Percentiles rank a stretch among this genome's conserved stretches.
Conservation (phyloP, 2,888 invertebrate species). For the Clostera curtula region DNA sequence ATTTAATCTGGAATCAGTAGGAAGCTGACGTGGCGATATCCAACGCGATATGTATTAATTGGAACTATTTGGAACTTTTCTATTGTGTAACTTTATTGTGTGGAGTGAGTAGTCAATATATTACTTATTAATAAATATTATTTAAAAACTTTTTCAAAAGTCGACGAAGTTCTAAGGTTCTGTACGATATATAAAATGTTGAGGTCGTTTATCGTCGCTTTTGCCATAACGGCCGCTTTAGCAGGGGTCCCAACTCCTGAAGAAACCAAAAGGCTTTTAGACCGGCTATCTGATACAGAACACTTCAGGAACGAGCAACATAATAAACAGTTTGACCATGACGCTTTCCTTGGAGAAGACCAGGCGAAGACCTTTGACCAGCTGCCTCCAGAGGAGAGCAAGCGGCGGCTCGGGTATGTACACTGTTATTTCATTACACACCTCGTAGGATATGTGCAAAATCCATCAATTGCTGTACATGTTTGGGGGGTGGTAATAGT, state of each 20-base stretch:
- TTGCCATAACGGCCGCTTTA: slow-evolving; percentile 55
- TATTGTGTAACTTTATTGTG: too few species aligned
- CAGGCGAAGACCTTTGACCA: slow-evolving; percentile 95
- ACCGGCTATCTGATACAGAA: slow-evolving; percentile 83
- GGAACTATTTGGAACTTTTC: too few species aligned
- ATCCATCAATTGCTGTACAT: too few species aligned
- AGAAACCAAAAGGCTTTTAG: slow-evolving; percentile 78
- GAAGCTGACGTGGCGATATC: too few species aligned
- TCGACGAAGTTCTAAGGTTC: too few species aligned
- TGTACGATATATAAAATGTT: slow-evolving; percentile 47
- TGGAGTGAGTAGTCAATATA: too few species aligned
- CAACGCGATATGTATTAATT: too few species aligned
- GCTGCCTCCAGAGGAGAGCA: slow-evolving; percentile 95
- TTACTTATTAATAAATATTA: too few species aligned
- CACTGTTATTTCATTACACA: slow-evolving; percentile 4
- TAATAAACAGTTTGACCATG: slow-evolving; percentile 95
- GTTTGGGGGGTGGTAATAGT: too few species aligned
- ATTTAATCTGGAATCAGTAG: too few species aligned
- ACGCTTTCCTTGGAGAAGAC: slow-evolving; percentile 96
- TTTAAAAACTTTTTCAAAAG: too few species aligned
- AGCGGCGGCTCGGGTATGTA: slow-evolving; percentile 84
- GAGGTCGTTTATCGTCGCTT: slow-evolving; percentile 45
- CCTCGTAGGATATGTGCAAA: too few species aligned
- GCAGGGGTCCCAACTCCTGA: slow-evolving; percentile 82
- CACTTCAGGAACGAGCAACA: slow-evolving; percentile 89